Evolutionary conservation across 1,140 invertebrate genomes (phyloP).

Genomic region (Mylabris phalerata): DNA sequence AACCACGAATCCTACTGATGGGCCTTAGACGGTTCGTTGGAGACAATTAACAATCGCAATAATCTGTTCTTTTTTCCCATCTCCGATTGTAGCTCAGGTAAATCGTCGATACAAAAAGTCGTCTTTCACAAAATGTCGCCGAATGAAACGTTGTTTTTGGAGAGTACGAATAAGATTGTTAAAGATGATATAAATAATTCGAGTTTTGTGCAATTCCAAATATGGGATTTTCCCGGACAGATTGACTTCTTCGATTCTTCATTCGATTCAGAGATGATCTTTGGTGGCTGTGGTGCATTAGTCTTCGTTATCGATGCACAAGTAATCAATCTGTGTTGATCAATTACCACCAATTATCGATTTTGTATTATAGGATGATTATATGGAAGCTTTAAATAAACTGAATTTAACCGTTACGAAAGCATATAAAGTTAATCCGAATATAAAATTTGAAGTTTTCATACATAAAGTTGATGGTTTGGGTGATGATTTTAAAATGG

Average conservation of each 20-base stretch:
- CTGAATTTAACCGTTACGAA: constrained; percentile 87
- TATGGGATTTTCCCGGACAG: constrained; percentile 99
- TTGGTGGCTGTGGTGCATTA: constrained; percentile 89
- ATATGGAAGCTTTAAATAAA: constrained; percentile 90
- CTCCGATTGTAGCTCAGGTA: constrained; percentile 76
- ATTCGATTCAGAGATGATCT: constrained; percentile 93
- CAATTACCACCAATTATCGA: not conserved
- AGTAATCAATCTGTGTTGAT: constrained; percentile 46
- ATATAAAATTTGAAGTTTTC: constrained; percentile 98
- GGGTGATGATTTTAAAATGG: constrained; percentile 98
- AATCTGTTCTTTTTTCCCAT: not conserved
- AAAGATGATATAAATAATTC: constrained; percentile 97
- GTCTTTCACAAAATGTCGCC: constrained; percentile 99
- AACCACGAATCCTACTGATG: constrained; percentile 93
- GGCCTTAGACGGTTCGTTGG: constrained; percentile 65
- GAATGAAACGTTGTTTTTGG: constrained; percentile 98
- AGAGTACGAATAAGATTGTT: constrained; percentile 97
- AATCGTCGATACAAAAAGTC: constrained; percentile 99
- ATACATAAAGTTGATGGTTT: constrained; percentile 98
- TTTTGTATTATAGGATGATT: constrained; percentile 75
- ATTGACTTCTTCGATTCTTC: constrained; percentile 95
- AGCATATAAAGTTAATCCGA: constrained; percentile 92
- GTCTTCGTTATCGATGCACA: constrained; percentile 99
- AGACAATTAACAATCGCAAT: not conserved
- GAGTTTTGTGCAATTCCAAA: constrained; percentile 99